These are phyloP conservation scores for Merodon equestris DNA, from an alignment of 2,888 invertebrate species.

Conservation along the genomic window DNA sequence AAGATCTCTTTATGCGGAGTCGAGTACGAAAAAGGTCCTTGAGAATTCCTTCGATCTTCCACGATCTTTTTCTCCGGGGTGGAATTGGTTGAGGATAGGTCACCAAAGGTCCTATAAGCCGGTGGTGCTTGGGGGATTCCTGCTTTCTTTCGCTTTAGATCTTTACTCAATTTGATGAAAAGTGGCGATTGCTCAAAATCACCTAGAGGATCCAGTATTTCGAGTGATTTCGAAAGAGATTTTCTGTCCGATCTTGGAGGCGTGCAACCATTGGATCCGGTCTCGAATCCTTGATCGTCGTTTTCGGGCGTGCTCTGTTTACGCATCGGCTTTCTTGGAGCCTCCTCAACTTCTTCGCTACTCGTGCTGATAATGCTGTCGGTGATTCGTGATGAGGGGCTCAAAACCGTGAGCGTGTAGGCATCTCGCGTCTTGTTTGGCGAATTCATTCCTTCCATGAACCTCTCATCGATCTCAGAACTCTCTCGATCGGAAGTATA, in stretches of 20 bases:
- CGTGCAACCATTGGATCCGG: constrained; percentile 74
- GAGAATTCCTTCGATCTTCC: too few relatives aligned
- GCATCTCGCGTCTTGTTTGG: constrained; percentile 74
- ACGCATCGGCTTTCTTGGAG: neutral
- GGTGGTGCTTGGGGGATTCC: constrained; percentile 63
- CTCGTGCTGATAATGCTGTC: constrained; percentile 69
- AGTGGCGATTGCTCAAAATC: constrained; percentile 41
- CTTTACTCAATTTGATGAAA: constrained; percentile 46
- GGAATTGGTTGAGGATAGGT: too few relatives aligned
- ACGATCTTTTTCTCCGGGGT: too few relatives aligned
- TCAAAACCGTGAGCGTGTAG: constrained; percentile 74
- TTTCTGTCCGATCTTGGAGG: constrained; percentile 68
- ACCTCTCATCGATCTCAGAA: constrained; percentile 31
- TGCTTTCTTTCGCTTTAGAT: constrained; percentile 14
- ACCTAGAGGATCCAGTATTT: neutral
- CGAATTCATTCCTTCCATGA: constrained; percentile 73
- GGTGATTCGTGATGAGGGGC: constrained; percentile 73
- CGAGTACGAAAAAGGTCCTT: constrained; percentile 56
- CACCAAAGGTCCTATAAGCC: constrained; percentile 37
- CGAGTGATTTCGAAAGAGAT: neutral
- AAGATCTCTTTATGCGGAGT: constrained; percentile 73
- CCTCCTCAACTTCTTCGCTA: constrained; percentile 29
- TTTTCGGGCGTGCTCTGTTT: constrained; percentile 10
- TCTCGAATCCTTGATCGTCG: constrained; percentile 76
- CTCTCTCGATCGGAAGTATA: neutral